A percentile compares a stretch with the other conserved stretches of the same genome.
Evolutionary conservation across 2,797 vertebrate species (phyloP).

Genomic region (Psittacula derbiana): DNA sequence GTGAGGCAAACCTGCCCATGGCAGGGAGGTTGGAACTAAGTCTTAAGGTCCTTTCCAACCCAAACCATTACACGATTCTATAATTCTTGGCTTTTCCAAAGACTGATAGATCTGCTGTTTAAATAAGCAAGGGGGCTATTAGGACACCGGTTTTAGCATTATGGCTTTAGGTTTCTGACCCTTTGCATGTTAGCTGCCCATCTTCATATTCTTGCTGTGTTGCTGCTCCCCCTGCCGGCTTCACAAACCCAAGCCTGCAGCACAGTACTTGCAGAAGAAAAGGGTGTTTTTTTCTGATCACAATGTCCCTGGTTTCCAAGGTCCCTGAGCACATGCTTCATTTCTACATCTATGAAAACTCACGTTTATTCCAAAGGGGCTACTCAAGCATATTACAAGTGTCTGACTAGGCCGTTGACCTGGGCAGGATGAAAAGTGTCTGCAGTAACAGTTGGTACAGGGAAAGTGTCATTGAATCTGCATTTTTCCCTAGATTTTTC

Average conservation of each 20-base stretch:
- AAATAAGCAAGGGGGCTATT: neutral
- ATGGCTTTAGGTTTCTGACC: neutral
- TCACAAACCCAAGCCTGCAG: rapidly evolving
- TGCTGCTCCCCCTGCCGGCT: neutral
- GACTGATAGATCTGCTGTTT: neutral
- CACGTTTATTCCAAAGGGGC: neutral
- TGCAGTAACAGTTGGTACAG: neutral
- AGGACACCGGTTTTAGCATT: neutral
- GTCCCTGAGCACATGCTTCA: neutral
- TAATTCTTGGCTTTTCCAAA: neutral
- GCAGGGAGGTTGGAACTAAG: neutral
- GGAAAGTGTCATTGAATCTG: neutral
- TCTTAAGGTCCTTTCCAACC: neutral
- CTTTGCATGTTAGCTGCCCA: neutral
- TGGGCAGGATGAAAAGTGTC: neutral
- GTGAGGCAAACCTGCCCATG: neutral
- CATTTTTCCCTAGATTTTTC: neutral
- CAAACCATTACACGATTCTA: neutral
- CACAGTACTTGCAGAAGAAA: neutral
- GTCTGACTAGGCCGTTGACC: neutral
- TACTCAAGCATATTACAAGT: neutral
- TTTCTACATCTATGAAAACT: neutral
- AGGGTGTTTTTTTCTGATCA: rapidly evolving
- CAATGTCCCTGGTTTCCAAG: neutral
- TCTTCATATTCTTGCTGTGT: neutral